Percentiles rank a stretch among this genome's conserved stretches.
Conservation (phyloP, 30 jellyfish, hydroid and myxozoan species). For the Cassiopea xamachana region DNA sequence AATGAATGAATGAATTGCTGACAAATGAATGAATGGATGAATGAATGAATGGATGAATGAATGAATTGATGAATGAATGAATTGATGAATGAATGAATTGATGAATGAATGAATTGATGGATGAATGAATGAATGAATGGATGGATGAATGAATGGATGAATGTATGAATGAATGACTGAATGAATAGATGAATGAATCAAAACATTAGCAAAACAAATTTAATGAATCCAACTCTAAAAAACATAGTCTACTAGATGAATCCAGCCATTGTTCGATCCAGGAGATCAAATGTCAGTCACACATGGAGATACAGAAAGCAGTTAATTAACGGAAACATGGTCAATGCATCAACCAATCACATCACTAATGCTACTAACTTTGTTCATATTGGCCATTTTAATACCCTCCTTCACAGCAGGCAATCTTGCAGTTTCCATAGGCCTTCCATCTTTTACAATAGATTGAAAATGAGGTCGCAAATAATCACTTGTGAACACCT, state of each 20-base stretch:
- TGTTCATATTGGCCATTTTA: background rate
- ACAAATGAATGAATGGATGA: too few relatives aligned
- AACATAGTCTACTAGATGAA: too few relatives aligned
- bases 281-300: too few relatives aligned
- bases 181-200: background rate
- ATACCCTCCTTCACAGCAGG: conserved; percentile 46
- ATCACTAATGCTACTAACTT: background rate
- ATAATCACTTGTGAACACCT: conserved; percentile 65
- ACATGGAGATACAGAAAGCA: too few relatives aligned
- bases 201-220: too few relatives aligned
- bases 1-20: too few relatives aligned
- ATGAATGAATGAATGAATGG: too few relatives aligned
- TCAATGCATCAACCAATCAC: background rate
- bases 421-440: conserved; percentile 61
- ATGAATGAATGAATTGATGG: background rate
- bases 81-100: background rate
- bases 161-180: background rate
- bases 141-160: too few relatives aligned
- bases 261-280: too few relatives aligned
- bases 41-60: background rate
- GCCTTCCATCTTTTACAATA: conserved; percentile 21
- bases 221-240: too few relatives aligned
- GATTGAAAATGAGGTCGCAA: conserved; percentile 62
- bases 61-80: background rate
- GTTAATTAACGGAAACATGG: too few relatives aligned